Conservation (phyloP, 2,797 vertebrate species). For the Morelia viridis region DNA sequence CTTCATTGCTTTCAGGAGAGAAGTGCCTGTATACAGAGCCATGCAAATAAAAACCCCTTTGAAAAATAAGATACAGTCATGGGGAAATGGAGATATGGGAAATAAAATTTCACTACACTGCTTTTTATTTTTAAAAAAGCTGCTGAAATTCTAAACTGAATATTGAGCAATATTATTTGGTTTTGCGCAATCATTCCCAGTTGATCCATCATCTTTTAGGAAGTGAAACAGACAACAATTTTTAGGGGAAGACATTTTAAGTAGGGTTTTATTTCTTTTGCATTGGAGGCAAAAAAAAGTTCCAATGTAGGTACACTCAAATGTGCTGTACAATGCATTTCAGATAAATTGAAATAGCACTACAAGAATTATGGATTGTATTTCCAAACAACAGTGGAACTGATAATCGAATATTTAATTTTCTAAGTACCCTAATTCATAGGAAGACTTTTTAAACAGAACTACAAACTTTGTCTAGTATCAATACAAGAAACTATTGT, state of each 20-base stretch:
- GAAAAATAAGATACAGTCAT: slow-evolving; percentile 31
- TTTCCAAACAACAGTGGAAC: neutral
- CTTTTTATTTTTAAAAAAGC: neutral
- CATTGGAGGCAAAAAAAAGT: slow-evolving; percentile 33
- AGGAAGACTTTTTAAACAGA: slow-evolving; percentile 1
- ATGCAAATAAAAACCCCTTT: slow-evolving; percentile 75
- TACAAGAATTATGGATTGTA: slow-evolving; percentile 8
- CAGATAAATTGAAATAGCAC: neutral
- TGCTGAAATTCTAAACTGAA: slow-evolving; percentile 14
- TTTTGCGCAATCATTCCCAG: slow-evolving; percentile 23
- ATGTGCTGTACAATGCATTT: slow-evolving; percentile 3
- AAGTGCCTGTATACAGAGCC: slow-evolving; percentile 66
- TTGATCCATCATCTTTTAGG: neutral
- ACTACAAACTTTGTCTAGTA: neutral
- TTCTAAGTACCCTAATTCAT: neutral
- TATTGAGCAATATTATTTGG: neutral
- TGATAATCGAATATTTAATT: neutral
- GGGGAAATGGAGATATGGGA: neutral
- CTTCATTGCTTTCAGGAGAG: slow-evolving; percentile 57
- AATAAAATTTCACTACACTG: neutral
- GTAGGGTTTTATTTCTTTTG: neutral
- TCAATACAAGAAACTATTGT: neutral
- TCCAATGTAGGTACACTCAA: slow-evolving; percentile 3
- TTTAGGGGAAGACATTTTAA: slow-evolving; percentile 31
- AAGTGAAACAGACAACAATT: slow-evolving; percentile 13